Evolutionary conservation across 2,888 invertebrate species (phyloP), one percentile per base, ranked within the genome.

Genomic region (Matsumyia berberina): DNA sequence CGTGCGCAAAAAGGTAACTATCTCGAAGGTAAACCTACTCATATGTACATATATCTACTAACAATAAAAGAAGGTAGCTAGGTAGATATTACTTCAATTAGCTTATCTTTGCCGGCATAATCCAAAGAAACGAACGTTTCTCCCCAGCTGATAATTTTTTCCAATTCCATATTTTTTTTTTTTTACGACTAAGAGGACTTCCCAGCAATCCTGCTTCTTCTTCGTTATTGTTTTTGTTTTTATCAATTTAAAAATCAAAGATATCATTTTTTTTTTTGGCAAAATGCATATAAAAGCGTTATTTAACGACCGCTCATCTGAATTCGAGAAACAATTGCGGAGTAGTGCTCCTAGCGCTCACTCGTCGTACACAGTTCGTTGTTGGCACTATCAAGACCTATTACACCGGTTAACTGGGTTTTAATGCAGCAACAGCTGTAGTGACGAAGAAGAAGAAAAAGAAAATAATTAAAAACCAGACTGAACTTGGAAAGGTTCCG

Each of bases 231-330:
- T 42, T 11, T 12, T 29, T 11, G 9, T 9, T 24, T 39, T 51
- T 58, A 76, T 76, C 67, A 49, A 46, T 7, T 2, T 7, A 19
- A 9, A 49, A 58, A 57, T 58, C 57, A 17, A 33, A 67, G 12
- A 58, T 53, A 55, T 37, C 1, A 51, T 9, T 19, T 37, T 39
- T 12, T 51, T 39, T 66, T 67, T 55, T 29, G 31, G 42, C 37
- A 35, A 66, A 67, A 19, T 15, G 33, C 64, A 31, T 76, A 76
- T 76, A 76, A 60, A 77, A 77, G 44, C 77, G 60, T 69, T 69
- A 60, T 60, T 67, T 60, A 60, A 69, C 44, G 51, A 51, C 42
- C 35, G 58, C 19, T 69, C 67, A 60, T 53, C 29, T 42, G 31
- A 53, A 44, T 51, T 67, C 67, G 67, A 60, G 67, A 33, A 49